Evolutionary conservation across 2,888 invertebrate species (phyloP).

Genomic region (Hypsopygia costalis): DNA sequence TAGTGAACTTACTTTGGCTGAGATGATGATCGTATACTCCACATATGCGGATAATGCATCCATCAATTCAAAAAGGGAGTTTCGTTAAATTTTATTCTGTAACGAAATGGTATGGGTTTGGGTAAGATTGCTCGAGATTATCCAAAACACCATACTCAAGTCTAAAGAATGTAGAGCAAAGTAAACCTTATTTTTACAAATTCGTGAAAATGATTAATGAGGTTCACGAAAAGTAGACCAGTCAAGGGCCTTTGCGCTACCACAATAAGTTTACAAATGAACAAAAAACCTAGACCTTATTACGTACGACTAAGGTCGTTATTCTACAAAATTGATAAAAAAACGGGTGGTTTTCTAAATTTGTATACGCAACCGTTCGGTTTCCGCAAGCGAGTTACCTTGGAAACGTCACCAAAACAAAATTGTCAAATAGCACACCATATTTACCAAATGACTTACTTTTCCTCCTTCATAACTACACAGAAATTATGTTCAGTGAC

Average conservation of each 20-base stretch:
- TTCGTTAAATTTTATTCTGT: too few relatives aligned
- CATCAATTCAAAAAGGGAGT: too few relatives aligned
- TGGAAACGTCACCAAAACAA: slow-evolving; percentile 57
- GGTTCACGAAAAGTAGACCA: slow-evolving; percentile 43
- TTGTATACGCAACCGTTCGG: slow-evolving; percentile 33
- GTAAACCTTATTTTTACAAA: background rate
- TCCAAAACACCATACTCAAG: too few relatives aligned
- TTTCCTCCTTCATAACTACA: slow-evolving; percentile 26
- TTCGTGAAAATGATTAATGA: slow-evolving; percentile 20
- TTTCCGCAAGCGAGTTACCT: slow-evolving; percentile 59
- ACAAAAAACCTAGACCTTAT: slow-evolving; percentile 17
- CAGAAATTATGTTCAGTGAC: slow-evolving; percentile 60
- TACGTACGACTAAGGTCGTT: slow-evolving; percentile 19
- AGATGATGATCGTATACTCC: too few relatives aligned
- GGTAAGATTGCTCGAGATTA: too few relatives aligned
- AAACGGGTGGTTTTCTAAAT: slow-evolving; percentile 2
- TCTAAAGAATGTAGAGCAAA: background rate
- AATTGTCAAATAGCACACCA: slow-evolving; percentile 54
- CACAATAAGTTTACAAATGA: slow-evolving; percentile 12
- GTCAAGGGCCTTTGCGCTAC: slow-evolving; percentile 40
- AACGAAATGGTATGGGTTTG: too few relatives aligned
- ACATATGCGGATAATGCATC: too few relatives aligned
- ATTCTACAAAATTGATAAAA: slow-evolving; percentile 17
- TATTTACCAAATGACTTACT: slow-evolving; percentile 55
- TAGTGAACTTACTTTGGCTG: too few relatives aligned